Evolutionary conservation across 2,113 vertebrate genomes (phyloP).

Genomic region (Dissostichus mawsoni): DNA sequence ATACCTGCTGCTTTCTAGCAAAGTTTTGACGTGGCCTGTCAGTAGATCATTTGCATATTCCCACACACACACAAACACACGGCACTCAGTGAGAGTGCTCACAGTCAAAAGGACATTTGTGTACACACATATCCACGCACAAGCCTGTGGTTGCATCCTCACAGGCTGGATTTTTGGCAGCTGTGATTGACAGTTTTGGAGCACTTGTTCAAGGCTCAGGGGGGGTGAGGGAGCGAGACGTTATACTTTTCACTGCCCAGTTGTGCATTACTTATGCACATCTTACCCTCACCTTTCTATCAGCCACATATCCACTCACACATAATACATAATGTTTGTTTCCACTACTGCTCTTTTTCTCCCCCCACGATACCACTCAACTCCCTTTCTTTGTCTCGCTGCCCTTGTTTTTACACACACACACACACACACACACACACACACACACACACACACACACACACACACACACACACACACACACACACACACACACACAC

Average conservation of each 20-base stretch:
- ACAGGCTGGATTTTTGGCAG: constrained; percentile 39
- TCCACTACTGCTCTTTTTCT: background rate
- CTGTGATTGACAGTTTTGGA: constrained; percentile 75
- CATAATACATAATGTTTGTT: constrained; percentile 3
- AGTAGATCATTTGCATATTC: constrained; percentile 21
- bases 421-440: background rate
- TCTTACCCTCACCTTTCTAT: constrained; percentile 26
- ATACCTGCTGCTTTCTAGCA: constrained; percentile 20
- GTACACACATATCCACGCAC: background rate
- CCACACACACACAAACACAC: background rate
- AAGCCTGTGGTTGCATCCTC: constrained; percentile 7
- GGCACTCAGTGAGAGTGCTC: background rate
- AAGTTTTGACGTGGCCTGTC: constrained; percentile 26
- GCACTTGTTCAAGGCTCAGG: constrained; percentile 49
- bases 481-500: background rate
- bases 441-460: background rate
- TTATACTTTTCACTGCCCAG: constrained; percentile 38
- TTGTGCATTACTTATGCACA: constrained; percentile 47
- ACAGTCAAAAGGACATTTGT: constrained; percentile 18
- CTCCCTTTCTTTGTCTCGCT: background rate
- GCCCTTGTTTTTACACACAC: background rate
- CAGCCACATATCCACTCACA: constrained; percentile 1
- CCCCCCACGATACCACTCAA: background rate
- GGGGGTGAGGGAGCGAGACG: background rate
- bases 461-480: background rate